Evolutionary conservation across 2,888 invertebrate species (phyloP).

Genomic region (Scaptomyza cyrtandrae): DNA sequence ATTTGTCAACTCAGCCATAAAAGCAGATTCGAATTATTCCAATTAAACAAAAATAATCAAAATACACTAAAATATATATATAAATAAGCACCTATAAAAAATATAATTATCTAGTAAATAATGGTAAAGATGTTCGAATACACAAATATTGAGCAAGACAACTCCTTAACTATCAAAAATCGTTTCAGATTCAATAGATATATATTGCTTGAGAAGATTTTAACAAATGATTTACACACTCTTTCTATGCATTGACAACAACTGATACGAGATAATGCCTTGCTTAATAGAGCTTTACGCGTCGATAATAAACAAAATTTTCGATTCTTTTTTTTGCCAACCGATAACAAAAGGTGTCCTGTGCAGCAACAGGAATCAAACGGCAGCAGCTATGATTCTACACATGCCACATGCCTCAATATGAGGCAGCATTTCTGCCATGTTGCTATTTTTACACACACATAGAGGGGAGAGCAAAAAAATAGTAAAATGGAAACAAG

Average conservation of each 20-base stretch:
- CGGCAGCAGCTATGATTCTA: conserved; percentile 9
- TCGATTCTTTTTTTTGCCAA: not conserved
- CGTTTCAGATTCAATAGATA: too few species aligned
- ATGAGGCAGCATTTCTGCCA: conserved; percentile 41
- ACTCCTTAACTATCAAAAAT: too few species aligned
- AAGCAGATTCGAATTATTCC: too few species aligned
- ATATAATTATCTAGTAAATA: too few species aligned
- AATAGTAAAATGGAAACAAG: conserved; percentile 79
- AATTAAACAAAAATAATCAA: too few species aligned
- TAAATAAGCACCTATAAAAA: too few species aligned
- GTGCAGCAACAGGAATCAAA: conserved; percentile 21
- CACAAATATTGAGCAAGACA: too few species aligned
- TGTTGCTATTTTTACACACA: conserved; percentile 55
- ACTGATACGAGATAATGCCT: conserved; percentile 4
- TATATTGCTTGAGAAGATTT: too few species aligned
- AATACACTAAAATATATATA: too few species aligned
- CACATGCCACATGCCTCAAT: conserved; percentile 35
- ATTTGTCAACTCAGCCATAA: too few species aligned
- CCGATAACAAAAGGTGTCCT: conserved; percentile 42
- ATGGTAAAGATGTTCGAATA: too few species aligned
- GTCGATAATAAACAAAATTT: conserved; percentile 12
- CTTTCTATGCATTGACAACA: not conserved
- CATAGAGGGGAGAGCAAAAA: conserved; percentile 19
- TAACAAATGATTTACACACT: too few species aligned
- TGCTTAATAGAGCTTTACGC: conserved; percentile 10